Conservation (phyloP, 2,113 vertebrate species). For the Ceuthmochares aereus region DNA sequence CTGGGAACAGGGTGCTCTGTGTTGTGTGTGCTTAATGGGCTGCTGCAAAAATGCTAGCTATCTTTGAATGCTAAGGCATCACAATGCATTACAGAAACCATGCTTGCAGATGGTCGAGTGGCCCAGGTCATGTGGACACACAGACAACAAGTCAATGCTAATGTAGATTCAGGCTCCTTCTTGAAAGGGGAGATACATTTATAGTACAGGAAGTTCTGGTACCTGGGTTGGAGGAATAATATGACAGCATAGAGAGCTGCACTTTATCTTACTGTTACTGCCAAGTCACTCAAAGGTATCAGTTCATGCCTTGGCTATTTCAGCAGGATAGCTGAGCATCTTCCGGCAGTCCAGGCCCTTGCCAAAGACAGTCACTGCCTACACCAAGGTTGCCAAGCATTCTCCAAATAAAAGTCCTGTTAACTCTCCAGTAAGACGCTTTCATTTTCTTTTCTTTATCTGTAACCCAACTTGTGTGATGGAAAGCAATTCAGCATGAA, state of each 20-base stretch:
- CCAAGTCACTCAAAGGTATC: not conserved
- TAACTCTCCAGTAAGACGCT: not conserved
- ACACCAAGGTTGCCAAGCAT: not conserved
- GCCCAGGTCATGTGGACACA: not conserved
- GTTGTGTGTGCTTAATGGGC: not conserved
- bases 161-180: not conserved
- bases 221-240: not conserved
- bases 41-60: not conserved
- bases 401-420: not conserved
- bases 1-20: not conserved
- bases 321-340: not conserved
- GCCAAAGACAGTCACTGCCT: not conserved
- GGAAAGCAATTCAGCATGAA: conserved; percentile 43
- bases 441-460: not conserved
- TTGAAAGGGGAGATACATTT: not conserved
- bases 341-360: not conserved
- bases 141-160: not conserved
- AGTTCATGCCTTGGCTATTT: not conserved
- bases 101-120: rapidly evolving
- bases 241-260: not conserved
- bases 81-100: not conserved
- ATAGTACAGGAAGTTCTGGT: not conserved
- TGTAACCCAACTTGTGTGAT: not conserved
- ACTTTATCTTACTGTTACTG: not conserved
- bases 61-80: not conserved